Evolutionary conservation across 2,888 invertebrate genomes (phyloP).

Genomic region (Idaea aversata): DNA sequence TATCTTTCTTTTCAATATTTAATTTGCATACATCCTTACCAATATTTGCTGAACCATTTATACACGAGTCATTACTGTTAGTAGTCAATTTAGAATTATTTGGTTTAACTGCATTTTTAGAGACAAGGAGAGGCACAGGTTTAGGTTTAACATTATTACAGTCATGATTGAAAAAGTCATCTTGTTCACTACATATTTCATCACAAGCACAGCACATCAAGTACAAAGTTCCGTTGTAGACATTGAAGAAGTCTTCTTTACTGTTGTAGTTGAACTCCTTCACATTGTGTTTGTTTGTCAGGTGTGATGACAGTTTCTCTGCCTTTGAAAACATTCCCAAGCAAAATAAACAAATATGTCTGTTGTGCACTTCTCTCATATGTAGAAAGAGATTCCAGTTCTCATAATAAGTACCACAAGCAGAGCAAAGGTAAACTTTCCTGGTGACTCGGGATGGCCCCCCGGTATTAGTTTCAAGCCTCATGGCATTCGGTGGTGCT

Average conservation of each 20-base stretch:
- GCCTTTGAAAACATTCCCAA: constrained; percentile 90
- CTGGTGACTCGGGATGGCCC: constrained; percentile 83
- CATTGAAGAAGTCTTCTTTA: constrained; percentile 84
- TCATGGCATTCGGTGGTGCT: constrained; percentile 46
- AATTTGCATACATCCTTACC: constrained; percentile 46
- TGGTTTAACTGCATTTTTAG: constrained; percentile 63
- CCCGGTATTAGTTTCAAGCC: constrained; percentile 49
- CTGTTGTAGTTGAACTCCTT: constrained; percentile 84
- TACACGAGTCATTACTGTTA: constrained; percentile 47
- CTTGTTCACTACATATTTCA: constrained; percentile 87
- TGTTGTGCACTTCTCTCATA: constrained; percentile 90
- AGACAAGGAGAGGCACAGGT: constrained; percentile 74
- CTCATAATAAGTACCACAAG: constrained; percentile 91
- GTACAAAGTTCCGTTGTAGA: constrained; percentile 85
- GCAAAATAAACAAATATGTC: constrained; percentile 91
- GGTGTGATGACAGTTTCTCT: constrained; percentile 88
- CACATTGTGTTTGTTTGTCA: constrained; percentile 88
- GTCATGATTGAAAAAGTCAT: constrained; percentile 87
- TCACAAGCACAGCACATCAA: constrained; percentile 91
- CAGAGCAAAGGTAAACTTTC: constrained; percentile 90
- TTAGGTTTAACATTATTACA: constrained; percentile 80
- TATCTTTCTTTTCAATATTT: constrained; percentile 53
- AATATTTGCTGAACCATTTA: constrained; percentile 53
- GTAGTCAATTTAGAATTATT: constrained; percentile 56
- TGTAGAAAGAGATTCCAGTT: constrained; percentile 93